phyloP scores from a whole-genome alignment of 2,888 invertebrate species.

The Polydesmus complanatus region DNA sequence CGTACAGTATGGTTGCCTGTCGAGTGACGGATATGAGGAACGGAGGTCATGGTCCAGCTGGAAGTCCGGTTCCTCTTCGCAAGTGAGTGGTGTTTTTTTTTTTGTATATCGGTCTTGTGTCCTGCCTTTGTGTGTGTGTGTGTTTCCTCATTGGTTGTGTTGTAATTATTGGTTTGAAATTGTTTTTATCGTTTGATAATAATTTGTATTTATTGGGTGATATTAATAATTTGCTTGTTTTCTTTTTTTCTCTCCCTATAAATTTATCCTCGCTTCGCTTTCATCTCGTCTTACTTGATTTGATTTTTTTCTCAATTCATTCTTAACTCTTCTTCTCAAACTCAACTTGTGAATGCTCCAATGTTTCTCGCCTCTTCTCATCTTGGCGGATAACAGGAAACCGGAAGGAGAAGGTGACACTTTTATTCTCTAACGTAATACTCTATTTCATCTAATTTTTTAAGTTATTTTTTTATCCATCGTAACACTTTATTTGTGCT shows the following conservation, averaged over 20 bases:
- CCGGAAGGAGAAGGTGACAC: constrained; percentile 15
- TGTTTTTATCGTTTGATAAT: no score
- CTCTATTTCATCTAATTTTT: no score
- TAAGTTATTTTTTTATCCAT: no score
- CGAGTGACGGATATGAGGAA: constrained; percentile 86
- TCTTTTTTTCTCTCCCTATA: background rate
- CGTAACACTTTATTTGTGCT: no score
- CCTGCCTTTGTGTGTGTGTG: background rate
- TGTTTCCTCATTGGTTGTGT: background rate
- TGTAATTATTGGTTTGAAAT: background rate
- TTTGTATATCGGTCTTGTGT: background rate
- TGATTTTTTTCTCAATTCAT: background rate
- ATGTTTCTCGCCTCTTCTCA: background rate
- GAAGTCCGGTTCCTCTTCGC: constrained; percentile 87
- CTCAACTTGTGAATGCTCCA: background rate
- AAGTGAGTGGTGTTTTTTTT: constrained; percentile 51
- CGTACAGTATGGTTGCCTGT: constrained; percentile 97
- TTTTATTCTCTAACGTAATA: no score
- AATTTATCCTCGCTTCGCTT: background rate
- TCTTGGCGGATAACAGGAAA: constrained; percentile 3
- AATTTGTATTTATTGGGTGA: background rate
- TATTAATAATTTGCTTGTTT: background rate
- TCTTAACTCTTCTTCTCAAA: background rate
- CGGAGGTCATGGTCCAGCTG: constrained; percentile 58
- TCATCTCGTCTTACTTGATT: background rate